Conservation (phyloP, 2,888 invertebrate genomes). For the Nomada fabriciana region DNA sequence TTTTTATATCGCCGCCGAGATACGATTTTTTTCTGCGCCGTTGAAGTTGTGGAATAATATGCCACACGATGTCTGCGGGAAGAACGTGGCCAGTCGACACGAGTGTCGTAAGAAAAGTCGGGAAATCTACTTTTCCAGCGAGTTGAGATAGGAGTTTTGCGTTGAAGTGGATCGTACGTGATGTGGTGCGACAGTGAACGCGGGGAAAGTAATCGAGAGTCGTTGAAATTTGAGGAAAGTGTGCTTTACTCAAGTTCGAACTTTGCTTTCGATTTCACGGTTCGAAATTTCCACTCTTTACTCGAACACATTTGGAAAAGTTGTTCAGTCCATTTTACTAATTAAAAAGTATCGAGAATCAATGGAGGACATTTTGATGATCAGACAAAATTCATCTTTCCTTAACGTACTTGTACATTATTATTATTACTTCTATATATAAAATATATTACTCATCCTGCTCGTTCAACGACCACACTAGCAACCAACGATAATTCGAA, state of each 20-base stretch:
- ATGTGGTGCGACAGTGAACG: neutral
- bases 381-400: too few relatives aligned
- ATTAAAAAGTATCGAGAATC: too few relatives aligned
- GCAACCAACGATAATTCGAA: neutral
- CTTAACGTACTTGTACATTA: too few relatives aligned
- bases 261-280: neutral
- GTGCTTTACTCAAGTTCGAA: neutral
- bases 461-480: neutral
- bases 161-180: neutral
- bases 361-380: too few relatives aligned
- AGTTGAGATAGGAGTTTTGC: neutral
- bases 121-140: neutral
- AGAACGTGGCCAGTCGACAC: constrained; percentile 7
- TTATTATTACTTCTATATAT: too few relatives aligned
- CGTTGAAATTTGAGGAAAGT: neutral
- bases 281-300: neutral
- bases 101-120: neutral
- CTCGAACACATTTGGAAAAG: too few relatives aligned
- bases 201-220: neutral
- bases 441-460: too few relatives aligned
- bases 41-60: neutral
- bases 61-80: neutral
- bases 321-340: too few relatives aligned
- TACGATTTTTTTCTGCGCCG: too few relatives aligned
- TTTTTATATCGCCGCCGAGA: neutral